Evolutionary conservation across 2,888 invertebrate species (phyloP).

Genomic region (Phyllotreta cruciferae): DNA sequence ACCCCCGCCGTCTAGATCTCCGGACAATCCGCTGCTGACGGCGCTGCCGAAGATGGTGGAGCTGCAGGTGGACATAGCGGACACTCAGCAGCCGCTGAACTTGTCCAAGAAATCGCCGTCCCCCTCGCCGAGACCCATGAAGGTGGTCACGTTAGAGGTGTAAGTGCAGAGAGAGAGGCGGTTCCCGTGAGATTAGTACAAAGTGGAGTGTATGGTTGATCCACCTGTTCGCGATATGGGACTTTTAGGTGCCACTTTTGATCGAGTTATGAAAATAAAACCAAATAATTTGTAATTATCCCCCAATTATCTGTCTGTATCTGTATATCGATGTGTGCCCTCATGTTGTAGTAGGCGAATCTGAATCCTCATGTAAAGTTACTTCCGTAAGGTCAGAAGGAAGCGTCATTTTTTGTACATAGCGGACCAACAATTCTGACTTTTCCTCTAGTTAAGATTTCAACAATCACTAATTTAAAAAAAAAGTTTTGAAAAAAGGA

Average conservation of each 20-base stretch:
- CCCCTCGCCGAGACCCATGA: conserved; percentile 72
- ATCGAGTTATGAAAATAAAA: conserved; percentile 61
- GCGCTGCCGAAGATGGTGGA: conserved; percentile 68
- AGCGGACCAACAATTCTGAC: conserved; percentile 57
- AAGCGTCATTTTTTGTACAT: conserved; percentile 54
- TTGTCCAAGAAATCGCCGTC: conserved; percentile 85
- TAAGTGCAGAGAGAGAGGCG: conserved; percentile 43
- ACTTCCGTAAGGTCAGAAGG: conserved; percentile 57
- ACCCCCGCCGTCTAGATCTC: conserved; percentile 56
- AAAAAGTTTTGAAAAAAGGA: conserved; percentile 51
- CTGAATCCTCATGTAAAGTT: conserved; percentile 49
- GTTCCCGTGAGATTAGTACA: conserved; percentile 53
- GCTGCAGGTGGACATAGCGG: conserved; percentile 84
- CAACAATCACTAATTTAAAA: conserved; percentile 64
- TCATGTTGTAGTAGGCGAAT: conserved; percentile 48
- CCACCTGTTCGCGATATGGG: conserved; percentile 35
- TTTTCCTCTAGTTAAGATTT: conserved; percentile 56
- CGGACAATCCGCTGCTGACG: conserved; percentile 57
- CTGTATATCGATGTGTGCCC: conserved; percentile 54
- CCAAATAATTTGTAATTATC: conserved; percentile 62
- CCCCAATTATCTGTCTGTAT: conserved; percentile 49
- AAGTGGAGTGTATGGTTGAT: conserved; percentile 50
- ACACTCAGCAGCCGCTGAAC: conserved; percentile 84
- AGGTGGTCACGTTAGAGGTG: conserved; percentile 59
- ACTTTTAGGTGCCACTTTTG: conserved; percentile 57